Base-by-base conservation (phyloP, 2,113 vertebrate genomes). In the Bufo bufo region DNA sequence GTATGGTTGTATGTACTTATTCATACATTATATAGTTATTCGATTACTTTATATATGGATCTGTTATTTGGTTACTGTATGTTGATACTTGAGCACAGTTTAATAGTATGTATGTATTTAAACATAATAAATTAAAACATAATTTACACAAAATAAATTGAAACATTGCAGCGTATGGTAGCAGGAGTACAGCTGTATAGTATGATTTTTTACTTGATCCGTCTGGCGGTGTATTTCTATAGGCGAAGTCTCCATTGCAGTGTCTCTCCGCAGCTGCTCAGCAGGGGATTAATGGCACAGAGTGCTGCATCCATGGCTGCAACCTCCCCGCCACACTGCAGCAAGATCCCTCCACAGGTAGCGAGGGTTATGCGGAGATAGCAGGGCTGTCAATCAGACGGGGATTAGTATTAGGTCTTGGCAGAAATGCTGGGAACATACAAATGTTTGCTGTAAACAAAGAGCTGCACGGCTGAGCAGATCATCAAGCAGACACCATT, bases 381-480 rank as follows among this genome's bases (percentile, higher is more conserved):
- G 11, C 84, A 54, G 43, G 56, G 69, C 45, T 56, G 72, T 61
- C 33, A 77, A 7, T 59, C 84, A 77, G 2, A 47, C 33, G 23
- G 91, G 90, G 89, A 92, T 89, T 90, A 92, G 90, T 90, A 66
- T 89, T 91, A 89, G 89, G 90, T 90, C 90, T 89, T 90, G 92
- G 80, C 0, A 86, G 87, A 90, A 91, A 91, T 90, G 89, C 0
- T 90, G 90, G 90, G 89, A 89, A 90, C 14, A 87, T 92, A 90
- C 93, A 92, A 92, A 92, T 91, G 92, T 92, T 93, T 72, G 91
- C 86, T 90, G 85, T 91, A 91, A 92, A 92, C 90, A 91, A 92
- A 85, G 61, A 89, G 90, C 89, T 84, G 45, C 90, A 90, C 85
- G 0, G 20, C 89, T 89, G 91, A 90, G 77, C 58, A 20, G 91